Percentiles rank a stretch among this genome's conserved stretches.
These are phyloP conservation scores for Eurosta solidaginis DNA, from an alignment of 1,140 invertebrate genomes.

Conservation along the genomic window DNA sequence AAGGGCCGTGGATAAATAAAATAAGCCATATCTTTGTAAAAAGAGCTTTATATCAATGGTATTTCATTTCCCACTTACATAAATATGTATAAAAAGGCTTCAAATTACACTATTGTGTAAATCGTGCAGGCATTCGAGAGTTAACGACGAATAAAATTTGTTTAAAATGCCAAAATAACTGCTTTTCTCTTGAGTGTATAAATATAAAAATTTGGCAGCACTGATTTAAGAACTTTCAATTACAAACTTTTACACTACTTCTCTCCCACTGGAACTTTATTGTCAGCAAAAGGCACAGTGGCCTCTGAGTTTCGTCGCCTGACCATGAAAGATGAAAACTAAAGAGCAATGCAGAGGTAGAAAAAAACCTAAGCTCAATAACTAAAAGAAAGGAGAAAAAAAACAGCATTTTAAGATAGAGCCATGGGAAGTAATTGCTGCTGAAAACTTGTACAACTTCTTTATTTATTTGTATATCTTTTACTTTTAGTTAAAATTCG, in stretches of 20 bases:
- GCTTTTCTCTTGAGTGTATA: constrained; percentile 8
- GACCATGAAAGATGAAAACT: neutral
- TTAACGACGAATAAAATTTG: neutral
- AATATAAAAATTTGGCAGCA: neutral
- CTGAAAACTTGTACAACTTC: neutral
- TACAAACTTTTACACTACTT: neutral
- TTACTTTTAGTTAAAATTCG: constrained; percentile 1
- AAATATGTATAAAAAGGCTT: no score
- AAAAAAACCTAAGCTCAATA: neutral
- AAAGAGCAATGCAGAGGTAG: neutral
- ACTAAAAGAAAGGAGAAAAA: neutral
- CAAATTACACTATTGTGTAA: no score
- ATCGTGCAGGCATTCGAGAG: no score
- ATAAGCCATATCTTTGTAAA: no score
- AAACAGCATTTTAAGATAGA: neutral
- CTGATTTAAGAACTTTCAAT: neutral
- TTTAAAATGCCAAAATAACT: constrained; percentile 5
- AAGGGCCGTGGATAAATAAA: no score
- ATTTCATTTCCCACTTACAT: no score
- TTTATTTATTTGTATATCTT: neutral
- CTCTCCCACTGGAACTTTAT: neutral
- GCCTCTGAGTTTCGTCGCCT: neutral
- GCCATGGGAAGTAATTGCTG: neutral
- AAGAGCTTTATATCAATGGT: no score
- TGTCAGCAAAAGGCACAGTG: neutral